Evolutionary conservation across 2,113 vertebrate species (phyloP), one percentile per base, ranked within the genome.

Genomic region (Bubo scandiacus): DNA sequence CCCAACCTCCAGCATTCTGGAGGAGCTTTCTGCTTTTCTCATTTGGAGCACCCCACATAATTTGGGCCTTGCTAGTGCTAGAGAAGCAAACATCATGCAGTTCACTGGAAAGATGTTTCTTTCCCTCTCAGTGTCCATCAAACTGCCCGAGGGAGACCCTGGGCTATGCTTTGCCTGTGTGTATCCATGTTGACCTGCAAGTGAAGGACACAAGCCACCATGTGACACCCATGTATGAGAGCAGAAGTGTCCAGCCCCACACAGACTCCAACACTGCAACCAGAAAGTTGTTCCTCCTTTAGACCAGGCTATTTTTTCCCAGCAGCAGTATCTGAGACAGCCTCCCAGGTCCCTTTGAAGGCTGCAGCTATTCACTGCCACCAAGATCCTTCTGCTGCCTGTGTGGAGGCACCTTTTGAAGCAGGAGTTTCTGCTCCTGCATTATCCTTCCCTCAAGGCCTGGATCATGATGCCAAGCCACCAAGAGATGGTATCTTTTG

Each of bases 51-150:
- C 10, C 2, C 25, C 13, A 45, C 38, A 36, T 38, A 23, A 59
- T 40, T 9, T 52, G 8, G 66, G 25, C 21, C 51, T 75, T 61
- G 45, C 27, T 66, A n/a, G n/a, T 26, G 29, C 38, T 78, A 47
- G 25, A 36, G 75, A 45, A 65, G 14, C 1, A 3, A 81, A 61
- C 38, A 59, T 19, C 51, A 79, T 0, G 0, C 5, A 18, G 34
- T 52, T 78, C 21, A 20, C 45, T 47, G 34, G 7, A 32, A 80
- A 32, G 34, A 20, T 34, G 49, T 75, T 63, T 15, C 55, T 55
- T n/a, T 42, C 10, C 6, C 27, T 19, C 22, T 70, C 57, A 14
- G 63, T 34, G 42, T 29, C 49, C 32, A 34, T 14, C 47, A 23
- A 25, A 42, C 23, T 54, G 23, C 55, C 55, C 10, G 47, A 55